phyloP scores from a whole-genome alignment of 2,113 vertebrate genomes.

The Xiphias gladius region DNA sequence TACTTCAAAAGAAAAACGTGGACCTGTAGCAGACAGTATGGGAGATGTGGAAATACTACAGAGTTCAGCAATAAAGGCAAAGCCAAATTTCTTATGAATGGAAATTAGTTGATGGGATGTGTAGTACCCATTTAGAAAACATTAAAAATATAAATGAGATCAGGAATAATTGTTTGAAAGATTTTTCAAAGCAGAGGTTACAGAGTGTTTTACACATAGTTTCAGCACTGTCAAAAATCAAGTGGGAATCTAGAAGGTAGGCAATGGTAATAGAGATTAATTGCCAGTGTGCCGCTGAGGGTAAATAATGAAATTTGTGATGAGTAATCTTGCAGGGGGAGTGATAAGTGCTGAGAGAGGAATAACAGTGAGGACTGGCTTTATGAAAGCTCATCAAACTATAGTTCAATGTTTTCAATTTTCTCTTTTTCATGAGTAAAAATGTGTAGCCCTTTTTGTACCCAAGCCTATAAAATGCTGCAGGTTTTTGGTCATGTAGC shows the following conservation, averaged over 20 bases:
- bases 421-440: neutral
- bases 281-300: conserved; percentile 44
- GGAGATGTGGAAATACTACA: too few species aligned
- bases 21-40: too few species aligned
- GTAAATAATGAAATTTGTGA: conserved; percentile 38
- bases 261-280: conserved; percentile 44
- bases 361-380: conserved; percentile 7
- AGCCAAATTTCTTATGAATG: too few species aligned
- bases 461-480: too few species aligned
- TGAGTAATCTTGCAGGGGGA: neutral
- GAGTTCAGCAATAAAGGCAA: too few species aligned
- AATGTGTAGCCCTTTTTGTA: neutral
- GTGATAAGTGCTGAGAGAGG: neutral
- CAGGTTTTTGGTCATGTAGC: neutral
- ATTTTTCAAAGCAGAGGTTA: neutral
- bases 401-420: neutral
- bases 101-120: neutral
- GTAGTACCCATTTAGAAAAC: neutral
- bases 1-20: too few species aligned
- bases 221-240: conserved; percentile 12
- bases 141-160: neutral
- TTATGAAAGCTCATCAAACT: neutral
- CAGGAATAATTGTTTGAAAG: neutral
- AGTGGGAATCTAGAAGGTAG: neutral
- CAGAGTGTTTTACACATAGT: neutral